These are phyloP conservation scores for Platyscapa corneri DNA, from an alignment of 1,140 invertebrate genomes.

Conservation along the genomic window DNA sequence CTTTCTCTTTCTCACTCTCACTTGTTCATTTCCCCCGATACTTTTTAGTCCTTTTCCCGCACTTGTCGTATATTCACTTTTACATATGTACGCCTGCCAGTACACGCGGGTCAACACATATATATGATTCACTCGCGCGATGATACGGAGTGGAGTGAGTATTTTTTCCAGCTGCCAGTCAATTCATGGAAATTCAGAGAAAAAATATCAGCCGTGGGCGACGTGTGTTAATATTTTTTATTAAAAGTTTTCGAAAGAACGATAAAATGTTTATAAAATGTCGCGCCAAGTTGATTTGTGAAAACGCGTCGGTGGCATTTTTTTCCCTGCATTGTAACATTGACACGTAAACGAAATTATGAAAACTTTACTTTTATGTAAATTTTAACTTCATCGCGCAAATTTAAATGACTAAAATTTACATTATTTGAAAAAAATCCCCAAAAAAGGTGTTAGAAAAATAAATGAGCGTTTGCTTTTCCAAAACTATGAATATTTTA, in stretches of 20 bases:
- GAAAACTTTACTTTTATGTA: constrained; percentile 33
- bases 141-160: neutral
- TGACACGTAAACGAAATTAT: constrained; percentile 37
- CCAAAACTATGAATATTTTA: neutral
- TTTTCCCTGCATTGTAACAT: neutral
- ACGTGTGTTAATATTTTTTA: constrained; percentile 36
- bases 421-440: neutral
- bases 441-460: neutral
- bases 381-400: constrained; percentile 9
- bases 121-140: neutral
- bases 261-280: constrained; percentile 41
- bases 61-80: neutral
- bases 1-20: neutral
- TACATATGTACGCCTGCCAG: neutral
- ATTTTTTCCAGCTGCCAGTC: constrained; percentile 33
- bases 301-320: constrained; percentile 14
- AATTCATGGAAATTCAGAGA: constrained; percentile 22
- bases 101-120: neutral
- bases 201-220: neutral
- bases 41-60: neutral
- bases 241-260: constrained; percentile 31
- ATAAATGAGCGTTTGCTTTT: neutral
- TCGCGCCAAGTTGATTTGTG: constrained; percentile 25
- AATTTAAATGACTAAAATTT: constrained; percentile 16
- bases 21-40: constrained; percentile 24